Percentiles rank a stretch among this genome's conserved stretches.
These are phyloP conservation scores for Bhutanitis thaidina DNA, from an alignment of 2,888 invertebrate species.

Conservation along the genomic window DNA sequence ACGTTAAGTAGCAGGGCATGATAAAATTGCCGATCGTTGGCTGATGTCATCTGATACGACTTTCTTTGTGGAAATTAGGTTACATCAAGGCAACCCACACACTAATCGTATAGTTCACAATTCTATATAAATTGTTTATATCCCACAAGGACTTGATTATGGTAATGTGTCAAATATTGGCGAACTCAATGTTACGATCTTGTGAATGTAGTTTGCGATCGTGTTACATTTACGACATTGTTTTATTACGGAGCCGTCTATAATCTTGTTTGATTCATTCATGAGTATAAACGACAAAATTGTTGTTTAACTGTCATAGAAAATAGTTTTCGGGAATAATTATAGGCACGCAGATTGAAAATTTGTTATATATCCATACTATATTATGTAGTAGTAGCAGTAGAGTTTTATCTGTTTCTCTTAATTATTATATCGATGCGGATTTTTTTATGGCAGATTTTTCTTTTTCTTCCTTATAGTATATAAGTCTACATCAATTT, in stretches of 20 bases:
- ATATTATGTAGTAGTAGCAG: too few relatives aligned
- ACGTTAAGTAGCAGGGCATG: too few relatives aligned
- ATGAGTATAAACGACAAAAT: background rate
- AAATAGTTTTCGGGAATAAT: background rate
- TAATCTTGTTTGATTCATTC: background rate
- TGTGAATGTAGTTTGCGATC: background rate
- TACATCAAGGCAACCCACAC: background rate
- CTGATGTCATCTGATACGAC: conserved; percentile 11
- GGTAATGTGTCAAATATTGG: background rate
- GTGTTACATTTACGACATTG: background rate
- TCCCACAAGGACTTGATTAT: background rate
- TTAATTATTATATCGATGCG: too few relatives aligned
- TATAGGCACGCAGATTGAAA: too few relatives aligned
- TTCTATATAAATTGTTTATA: background rate
- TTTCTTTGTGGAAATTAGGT: conserved; percentile 10
- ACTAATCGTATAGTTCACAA: background rate
- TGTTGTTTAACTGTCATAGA: background rate
- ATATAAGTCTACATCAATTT: too few relatives aligned
- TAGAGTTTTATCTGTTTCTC: too few relatives aligned
- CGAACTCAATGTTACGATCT: background rate
- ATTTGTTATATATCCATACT: too few relatives aligned
- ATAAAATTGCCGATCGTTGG: background rate
- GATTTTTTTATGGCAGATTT: too few relatives aligned
- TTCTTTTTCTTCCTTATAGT: too few relatives aligned
- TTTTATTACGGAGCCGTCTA: background rate